Evolutionary conservation across 1,140 invertebrate species (phyloP).

Genomic region (Bombus huntii): DNA sequence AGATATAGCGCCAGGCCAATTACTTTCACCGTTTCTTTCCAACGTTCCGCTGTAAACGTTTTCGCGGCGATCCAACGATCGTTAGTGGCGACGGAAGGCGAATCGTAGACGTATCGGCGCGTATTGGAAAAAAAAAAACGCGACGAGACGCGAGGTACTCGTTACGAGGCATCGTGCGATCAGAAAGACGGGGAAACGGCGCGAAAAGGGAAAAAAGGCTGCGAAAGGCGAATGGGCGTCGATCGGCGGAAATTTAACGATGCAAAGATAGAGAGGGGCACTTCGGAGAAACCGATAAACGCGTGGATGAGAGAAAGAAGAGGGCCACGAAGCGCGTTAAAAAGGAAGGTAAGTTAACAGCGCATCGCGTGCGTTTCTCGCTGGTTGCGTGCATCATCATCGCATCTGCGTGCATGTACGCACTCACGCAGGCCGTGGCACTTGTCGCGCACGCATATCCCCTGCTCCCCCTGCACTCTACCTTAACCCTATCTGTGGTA

Average conservation of each 20-base stretch:
- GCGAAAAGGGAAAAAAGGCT: too few species aligned
- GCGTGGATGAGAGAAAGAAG: neutral
- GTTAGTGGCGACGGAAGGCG: too few species aligned
- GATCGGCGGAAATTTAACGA: neutral
- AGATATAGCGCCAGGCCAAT: slow-evolving; percentile 44
- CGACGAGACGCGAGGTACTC: too few species aligned
- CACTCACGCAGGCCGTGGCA: slow-evolving; percentile 59
- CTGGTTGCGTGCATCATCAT: slow-evolving; percentile 56
- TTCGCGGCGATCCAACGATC: neutral
- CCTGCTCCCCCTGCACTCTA: neutral
- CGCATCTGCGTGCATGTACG: slow-evolving; percentile 62
- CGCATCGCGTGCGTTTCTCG: slow-evolving; percentile 63
- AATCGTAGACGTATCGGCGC: too few species aligned
- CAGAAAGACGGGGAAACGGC: too few species aligned
- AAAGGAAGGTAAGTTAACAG: slow-evolving; percentile 42
- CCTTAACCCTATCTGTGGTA: neutral
- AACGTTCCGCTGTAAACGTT: neutral
- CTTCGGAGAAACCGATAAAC: slow-evolving; percentile 2
- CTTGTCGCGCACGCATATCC: slow-evolving; percentile 28
- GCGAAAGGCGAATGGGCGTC: too few species aligned
- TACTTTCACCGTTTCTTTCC: slow-evolving; percentile 45
- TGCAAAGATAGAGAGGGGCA: neutral
- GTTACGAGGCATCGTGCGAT: too few species aligned
- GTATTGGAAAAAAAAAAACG: too few species aligned
- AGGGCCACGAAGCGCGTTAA: slow-evolving; percentile 27